A percentile compares a stretch with the other conserved stretches of the same genome.
Conservation (phyloP, 2,113 vertebrate genomes). For the Eubucco bourcierii region DNA sequence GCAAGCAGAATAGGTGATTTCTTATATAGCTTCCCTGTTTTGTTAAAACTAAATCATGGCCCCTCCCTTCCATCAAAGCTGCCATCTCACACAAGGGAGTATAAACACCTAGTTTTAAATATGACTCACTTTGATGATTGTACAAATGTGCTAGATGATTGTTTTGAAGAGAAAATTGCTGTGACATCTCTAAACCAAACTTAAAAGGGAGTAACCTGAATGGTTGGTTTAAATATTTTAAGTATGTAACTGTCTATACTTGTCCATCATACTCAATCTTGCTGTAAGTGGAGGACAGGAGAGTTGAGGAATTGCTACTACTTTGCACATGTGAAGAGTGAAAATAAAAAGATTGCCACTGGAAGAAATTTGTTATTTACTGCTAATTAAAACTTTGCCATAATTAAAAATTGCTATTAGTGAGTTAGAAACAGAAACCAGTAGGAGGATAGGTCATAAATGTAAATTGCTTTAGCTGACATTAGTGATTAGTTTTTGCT, state of each 20-base stretch:
- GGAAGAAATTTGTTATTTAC: not conserved
- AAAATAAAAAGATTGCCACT: not conserved
- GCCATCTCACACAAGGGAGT: not conserved
- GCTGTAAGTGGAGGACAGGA: not conserved
- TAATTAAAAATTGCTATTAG: not conserved
- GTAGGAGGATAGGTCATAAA: not conserved
- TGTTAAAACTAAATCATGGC: not conserved
- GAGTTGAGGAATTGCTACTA: not conserved
- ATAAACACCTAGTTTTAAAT: conserved; percentile 29
- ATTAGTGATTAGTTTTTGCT: not conserved
- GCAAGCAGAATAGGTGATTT: not conserved
- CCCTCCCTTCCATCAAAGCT: not conserved
- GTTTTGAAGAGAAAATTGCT: conserved; percentile 21
- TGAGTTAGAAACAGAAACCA: not conserved
- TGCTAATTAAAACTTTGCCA: not conserved
- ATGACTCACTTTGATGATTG: conserved; percentile 32
- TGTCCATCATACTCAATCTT: not conserved
- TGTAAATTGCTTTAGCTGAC: not conserved
- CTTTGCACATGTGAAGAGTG: not conserved
- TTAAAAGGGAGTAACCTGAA: not conserved
- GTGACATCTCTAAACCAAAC: not conserved
- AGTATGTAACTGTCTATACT: not conserved
- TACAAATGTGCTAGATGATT: not conserved
- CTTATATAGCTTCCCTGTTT: not conserved
- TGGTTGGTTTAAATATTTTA: not conserved